Evolutionary conservation across 2,888 invertebrate species (phyloP), one percentile per base, ranked within the genome.

Genomic region (Xylota segnis): DNA sequence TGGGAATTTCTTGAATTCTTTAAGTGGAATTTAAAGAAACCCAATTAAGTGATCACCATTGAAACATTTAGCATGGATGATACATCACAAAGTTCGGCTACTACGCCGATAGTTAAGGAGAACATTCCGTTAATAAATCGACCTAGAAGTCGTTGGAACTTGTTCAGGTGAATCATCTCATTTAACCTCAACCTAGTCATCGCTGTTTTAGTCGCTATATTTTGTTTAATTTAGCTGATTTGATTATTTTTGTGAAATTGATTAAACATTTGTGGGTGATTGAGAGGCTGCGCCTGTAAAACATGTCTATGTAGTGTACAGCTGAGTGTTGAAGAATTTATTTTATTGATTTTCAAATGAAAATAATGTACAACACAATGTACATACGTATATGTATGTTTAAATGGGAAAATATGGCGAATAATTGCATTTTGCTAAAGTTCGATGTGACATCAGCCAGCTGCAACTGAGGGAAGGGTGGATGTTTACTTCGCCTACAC

Each of bases 91-190:
- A 92, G 92, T 90, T 93, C 93, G 87, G 92, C 93, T 79, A 92
- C 93, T 88, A 92, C 93, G 84, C 92, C 94, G 87, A 94, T 94
- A 87, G 89, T 90, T 59, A 90, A 95, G 93, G 95, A 96, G 92
- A 95, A 95, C 90, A 95, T 95, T 89, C 95, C 95, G 65, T 91
- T 96, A 89, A 94, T 96, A 90, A 94, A 94, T 89, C 95, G 95
- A 90, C 93, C 94, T 79, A 93, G 93, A 88, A 94, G 93, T 91
- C 93, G 94, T 90, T 94, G 94, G 91, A 93, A 93, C 89, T 93
- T 94, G 92, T 93, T 94, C 91, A 94, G 94, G 94, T 94, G 93
- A 93, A 90, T 92, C 91, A 92, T 91, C 70, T 34, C 10, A 29
- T 50, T 12, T 88, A 34, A 87, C 9, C 16, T 9, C 52, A 43